Conservation (phyloP, 1,140 invertebrate species). For the Heterodera schachtii region DNA sequence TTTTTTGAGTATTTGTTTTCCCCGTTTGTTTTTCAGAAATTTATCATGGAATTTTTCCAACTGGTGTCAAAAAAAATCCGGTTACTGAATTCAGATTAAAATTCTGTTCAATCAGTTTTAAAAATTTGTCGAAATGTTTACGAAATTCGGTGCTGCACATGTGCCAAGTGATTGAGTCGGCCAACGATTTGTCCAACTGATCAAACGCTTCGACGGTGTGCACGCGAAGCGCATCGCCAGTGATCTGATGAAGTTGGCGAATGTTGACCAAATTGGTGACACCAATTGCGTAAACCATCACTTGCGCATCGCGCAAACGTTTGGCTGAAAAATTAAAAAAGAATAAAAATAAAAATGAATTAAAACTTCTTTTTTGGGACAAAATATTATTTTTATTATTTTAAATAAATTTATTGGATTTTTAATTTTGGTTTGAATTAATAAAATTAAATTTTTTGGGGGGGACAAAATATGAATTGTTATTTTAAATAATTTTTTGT, state of each 20-base stretch:
- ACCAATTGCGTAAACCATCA: conserved; percentile 63
- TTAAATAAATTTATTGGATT: too few species aligned
- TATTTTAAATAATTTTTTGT: too few species aligned
- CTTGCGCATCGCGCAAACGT: conserved; percentile 59
- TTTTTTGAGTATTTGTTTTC: too few species aligned
- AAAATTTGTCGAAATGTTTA: conserved; percentile 21
- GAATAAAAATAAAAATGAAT: not conserved
- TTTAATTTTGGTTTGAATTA: not conserved
- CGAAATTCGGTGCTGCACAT: conserved; percentile 65
- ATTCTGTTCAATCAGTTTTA: too few species aligned
- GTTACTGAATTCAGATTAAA: too few species aligned
- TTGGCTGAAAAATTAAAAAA: conserved; percentile 38
- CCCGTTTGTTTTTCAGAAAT: too few species aligned
- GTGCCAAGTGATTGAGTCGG: conserved; percentile 64
- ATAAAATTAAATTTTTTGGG: too few species aligned
- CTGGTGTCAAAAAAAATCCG: too few species aligned
- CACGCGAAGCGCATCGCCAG: conserved; percentile 61
- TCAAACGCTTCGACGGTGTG: conserved; percentile 65
- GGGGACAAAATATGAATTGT: too few species aligned
- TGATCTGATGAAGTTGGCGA: conserved; percentile 64
- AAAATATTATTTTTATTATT: too few species aligned
- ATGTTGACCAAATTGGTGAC: conserved; percentile 65
- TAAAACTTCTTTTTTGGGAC: too few species aligned
- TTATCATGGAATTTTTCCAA: too few species aligned
- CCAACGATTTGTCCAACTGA: conserved; percentile 59